These are phyloP conservation scores for Hybognathus amarus DNA, from an alignment of 2,797 vertebrate species.

Conservation along the genomic window DNA sequence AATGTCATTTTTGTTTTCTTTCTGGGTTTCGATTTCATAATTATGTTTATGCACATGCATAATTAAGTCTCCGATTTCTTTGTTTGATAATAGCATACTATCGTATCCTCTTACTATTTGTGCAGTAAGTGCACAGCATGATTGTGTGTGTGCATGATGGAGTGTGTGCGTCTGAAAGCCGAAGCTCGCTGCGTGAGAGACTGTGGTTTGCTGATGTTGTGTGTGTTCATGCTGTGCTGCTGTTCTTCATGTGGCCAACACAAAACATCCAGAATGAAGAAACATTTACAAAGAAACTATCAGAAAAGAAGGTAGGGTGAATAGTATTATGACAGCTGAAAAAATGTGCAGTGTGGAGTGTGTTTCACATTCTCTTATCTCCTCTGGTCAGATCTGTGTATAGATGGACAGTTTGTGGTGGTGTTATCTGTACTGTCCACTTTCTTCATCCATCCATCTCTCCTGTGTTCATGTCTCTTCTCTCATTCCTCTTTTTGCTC, in stretches of 20 bases:
- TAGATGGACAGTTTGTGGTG: neutral
- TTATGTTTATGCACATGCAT: neutral
- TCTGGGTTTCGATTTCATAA: too few relatives aligned
- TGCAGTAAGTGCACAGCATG: neutral
- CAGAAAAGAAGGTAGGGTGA: neutral
- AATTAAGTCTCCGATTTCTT: neutral
- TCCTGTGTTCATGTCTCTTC: neutral
- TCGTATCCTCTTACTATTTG: neutral
- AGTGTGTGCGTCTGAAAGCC: neutral
- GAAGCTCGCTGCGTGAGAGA: neutral
- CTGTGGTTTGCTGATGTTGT: neutral
- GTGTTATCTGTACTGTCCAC: neutral
- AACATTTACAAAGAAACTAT: neutral
- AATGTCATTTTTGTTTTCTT: too few relatives aligned
- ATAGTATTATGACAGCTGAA: neutral
- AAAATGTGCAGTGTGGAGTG: neutral
- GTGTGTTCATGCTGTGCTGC: neutral
- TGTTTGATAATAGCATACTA: neutral
- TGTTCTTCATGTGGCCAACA: neutral
- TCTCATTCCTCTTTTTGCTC: neutral
- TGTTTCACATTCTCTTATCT: neutral
- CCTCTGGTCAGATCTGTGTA: neutral
- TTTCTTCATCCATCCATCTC: neutral
- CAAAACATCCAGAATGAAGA: neutral
- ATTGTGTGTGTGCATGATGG: neutral